These are phyloP conservation scores for Okamejei kenojei DNA, from an alignment of 2,797 vertebrate species.

Conservation along the genomic window DNA sequence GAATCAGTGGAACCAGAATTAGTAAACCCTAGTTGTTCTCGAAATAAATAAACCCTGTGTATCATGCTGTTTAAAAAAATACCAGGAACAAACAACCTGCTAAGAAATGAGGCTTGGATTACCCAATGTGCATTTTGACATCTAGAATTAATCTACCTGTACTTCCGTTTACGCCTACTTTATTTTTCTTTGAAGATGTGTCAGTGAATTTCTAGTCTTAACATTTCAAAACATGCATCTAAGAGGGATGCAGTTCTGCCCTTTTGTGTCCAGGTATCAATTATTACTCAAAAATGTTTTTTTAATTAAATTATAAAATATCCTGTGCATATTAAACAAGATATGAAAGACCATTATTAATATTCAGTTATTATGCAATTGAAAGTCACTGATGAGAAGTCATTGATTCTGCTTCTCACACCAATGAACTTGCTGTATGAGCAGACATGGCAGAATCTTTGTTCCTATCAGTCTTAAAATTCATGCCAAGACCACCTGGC, in stretches of 20 bases:
- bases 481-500: background rate
- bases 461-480: background rate
- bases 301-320: background rate
- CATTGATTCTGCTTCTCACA: background rate
- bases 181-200: too few relatives aligned
- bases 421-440: slow-evolving; percentile 18
- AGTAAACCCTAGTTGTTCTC: too few relatives aligned
- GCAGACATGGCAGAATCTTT: slow-evolving; percentile 21
- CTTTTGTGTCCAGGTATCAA: background rate
- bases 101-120: too few relatives aligned
- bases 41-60: too few relatives aligned
- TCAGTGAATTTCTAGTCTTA: background rate
- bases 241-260: background rate
- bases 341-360: slow-evolving; percentile 9
- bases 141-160: too few relatives aligned
- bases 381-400: background rate
- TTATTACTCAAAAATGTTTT: background rate
- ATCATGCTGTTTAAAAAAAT: too few relatives aligned
- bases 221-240: too few relatives aligned
- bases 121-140: too few relatives aligned
- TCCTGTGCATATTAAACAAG: background rate
- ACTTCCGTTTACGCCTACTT: too few relatives aligned
- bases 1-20: too few relatives aligned
- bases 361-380: background rate
- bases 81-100: too few relatives aligned